Percentiles rank a stretch among this genome's conserved stretches.
Conservation (phyloP, 1,140 invertebrate genomes). For the Heliothis virescens region DNA sequence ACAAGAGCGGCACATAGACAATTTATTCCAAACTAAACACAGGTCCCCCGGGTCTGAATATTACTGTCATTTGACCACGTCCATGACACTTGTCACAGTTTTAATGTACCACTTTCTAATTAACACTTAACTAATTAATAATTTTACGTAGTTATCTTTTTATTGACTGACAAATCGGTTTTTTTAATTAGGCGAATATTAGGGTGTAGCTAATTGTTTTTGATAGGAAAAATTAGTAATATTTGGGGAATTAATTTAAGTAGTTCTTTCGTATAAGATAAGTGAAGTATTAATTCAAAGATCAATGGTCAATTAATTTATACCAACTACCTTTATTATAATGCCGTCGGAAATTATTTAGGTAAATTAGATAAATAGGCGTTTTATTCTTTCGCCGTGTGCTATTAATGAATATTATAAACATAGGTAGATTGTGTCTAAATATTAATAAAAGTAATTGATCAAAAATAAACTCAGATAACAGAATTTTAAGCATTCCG, state of each 20-base stretch:
- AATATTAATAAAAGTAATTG: too few relatives aligned
- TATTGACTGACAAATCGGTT: slow-evolving; percentile 46
- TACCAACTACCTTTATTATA: background rate
- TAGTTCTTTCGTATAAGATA: background rate
- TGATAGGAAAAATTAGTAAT: background rate
- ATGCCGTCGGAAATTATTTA: background rate
- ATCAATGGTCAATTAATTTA: too few relatives aligned
- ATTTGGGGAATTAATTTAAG: background rate
- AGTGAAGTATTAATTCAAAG: too few relatives aligned
- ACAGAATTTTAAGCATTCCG: too few relatives aligned
- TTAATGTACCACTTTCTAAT: slow-evolving; percentile 39
- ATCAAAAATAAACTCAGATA: too few relatives aligned
- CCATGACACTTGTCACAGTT: slow-evolving; percentile 38
- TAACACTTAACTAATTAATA: slow-evolving; percentile 45
- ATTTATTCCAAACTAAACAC: slow-evolving; percentile 45
- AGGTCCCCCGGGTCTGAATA: background rate
- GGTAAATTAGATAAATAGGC: too few relatives aligned
- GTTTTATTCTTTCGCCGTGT: too few relatives aligned
- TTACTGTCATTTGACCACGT: slow-evolving; percentile 27
- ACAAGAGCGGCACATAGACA: slow-evolving; percentile 5
- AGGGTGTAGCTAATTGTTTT: slow-evolving; percentile 30
- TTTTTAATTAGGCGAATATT: slow-evolving; percentile 35
- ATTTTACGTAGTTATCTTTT: slow-evolving; percentile 1
- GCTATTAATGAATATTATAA: too few relatives aligned
- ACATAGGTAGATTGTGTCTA: too few relatives aligned